Base-by-base conservation (phyloP, 1,140 invertebrate genomes). In the Ladona fulva region DNA sequence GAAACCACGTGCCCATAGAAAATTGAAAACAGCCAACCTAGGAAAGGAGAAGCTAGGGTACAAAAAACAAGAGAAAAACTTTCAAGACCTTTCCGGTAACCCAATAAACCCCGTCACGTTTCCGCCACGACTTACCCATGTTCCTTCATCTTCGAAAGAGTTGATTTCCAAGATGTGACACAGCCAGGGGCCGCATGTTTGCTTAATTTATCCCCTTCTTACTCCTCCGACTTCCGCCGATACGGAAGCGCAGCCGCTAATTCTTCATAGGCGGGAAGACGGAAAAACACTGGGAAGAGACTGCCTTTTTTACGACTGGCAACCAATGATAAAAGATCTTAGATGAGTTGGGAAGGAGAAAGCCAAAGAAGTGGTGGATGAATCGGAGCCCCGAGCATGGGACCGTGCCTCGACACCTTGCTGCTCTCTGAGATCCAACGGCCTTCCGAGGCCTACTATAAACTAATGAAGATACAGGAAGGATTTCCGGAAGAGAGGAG, bases 401-500 rank as follows among this genome's bases (percentile, higher is more conserved):
- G n/a, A 66, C 12, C 52, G 52, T 66, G 16, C 12, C 52, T 19
- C 12, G 52, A 66, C 52, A 66, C 52, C 52, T 12, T 22, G n/a
- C 52, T 12, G n/a, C 52, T 66, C 52, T 66, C n/a, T 66, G 3
- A 16, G 52, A 66, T 66, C 52, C 52, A 66, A 66, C 52, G 52
- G 52, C 52, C 52, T 66, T 66, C 52, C 52, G 52, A 66, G 52
- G 52, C 52, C 52, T 22, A 66, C 52, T 16, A 19, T 66, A 66
- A 66, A 66, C 52, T 66, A 66, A 66, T 66, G 52, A 66, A 66
- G 52, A 22, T 66, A 66, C 52, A 66, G 52, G n/a, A 66, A 66
- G 52, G 52, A 66, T 66, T 19, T 66, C 52, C 52, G 52, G 52
- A 66, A 22, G n/a, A 66, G 52, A 16, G 52, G 19, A 52, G 44